Evolutionary conservation across 2,797 vertebrate genomes (phyloP).

Genomic region (Hydrophis major): DNA sequence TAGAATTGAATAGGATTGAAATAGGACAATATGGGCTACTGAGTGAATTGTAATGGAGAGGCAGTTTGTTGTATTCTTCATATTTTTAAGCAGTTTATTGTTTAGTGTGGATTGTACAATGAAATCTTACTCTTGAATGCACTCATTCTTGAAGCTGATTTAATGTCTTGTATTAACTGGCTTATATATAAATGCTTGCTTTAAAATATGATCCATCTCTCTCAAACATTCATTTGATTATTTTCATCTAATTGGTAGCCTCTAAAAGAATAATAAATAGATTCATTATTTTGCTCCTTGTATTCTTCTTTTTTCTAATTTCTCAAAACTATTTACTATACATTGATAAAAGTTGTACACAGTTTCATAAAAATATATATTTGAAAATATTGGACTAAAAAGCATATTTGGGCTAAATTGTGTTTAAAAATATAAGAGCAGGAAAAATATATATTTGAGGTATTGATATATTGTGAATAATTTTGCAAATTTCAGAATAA

Average conservation of each 20-base stretch:
- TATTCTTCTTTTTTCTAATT: background rate
- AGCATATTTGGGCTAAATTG: background rate
- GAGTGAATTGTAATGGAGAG: background rate
- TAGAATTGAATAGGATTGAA: background rate
- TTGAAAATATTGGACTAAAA: background rate
- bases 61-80: background rate
- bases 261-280: background rate
- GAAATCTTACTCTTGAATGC: background rate
- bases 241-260: background rate
- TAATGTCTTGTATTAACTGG: background rate
- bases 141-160: background rate
- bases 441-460: background rate
- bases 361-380: background rate
- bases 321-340: background rate
- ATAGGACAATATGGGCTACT: background rate
- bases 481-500: background rate
- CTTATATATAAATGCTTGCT: background rate
- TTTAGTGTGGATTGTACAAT: background rate
- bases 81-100: background rate
- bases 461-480: background rate
- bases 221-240: background rate
- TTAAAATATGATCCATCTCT: background rate
- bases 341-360: background rate
- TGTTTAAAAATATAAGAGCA: background rate
- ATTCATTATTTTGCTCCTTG: slow-evolving; percentile 8